Percentiles rank a stretch among this genome's conserved stretches.
These are phyloP conservation scores for Acronicta alni DNA, from an alignment of 2,888 invertebrate genomes.

Conservation along the genomic window DNA sequence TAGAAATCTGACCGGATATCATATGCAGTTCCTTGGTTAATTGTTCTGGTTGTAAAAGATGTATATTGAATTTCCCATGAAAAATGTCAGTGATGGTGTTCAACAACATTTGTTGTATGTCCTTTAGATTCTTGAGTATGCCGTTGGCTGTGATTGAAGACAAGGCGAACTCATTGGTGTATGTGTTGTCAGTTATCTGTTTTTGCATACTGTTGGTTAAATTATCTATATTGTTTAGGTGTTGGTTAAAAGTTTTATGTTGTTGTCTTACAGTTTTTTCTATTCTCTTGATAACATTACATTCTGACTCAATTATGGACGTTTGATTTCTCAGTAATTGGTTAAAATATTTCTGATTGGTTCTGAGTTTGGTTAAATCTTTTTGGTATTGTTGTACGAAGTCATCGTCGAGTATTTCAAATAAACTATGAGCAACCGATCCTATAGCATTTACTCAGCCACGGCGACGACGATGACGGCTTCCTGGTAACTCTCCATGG, in stretches of 20 bases:
- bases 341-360: too few relatives aligned
- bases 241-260: constrained; percentile 11
- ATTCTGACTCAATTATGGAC: constrained; percentile 24
- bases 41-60: constrained; percentile 11
- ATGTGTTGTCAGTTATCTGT: constrained; percentile 2
- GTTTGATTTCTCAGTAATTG: too few relatives aligned
- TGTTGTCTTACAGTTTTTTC: constrained; percentile 17
- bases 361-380: too few relatives aligned
- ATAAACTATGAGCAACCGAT: constrained; percentile 11
- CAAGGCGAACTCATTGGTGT: too few relatives aligned
- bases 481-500: constrained; percentile 14
- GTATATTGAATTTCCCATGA: constrained; percentile 4
- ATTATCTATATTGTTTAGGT: constrained; percentile 5
- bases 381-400: too few relatives aligned
- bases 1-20: constrained; percentile 3
- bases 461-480: constrained; percentile 14
- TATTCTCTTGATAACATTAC: constrained; percentile 19
- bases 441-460: constrained; percentile 32
- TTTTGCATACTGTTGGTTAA: constrained; percentile 9
- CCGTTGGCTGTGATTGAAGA: too few relatives aligned
- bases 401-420: constrained; percentile 11
- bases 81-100: neutral
- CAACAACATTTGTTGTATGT: too few relatives aligned
- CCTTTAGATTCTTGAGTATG: too few relatives aligned
- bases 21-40: constrained; percentile 4